Conservation (phyloP, 1,140 invertebrate species). For the Propsilocerus akamusi region DNA sequence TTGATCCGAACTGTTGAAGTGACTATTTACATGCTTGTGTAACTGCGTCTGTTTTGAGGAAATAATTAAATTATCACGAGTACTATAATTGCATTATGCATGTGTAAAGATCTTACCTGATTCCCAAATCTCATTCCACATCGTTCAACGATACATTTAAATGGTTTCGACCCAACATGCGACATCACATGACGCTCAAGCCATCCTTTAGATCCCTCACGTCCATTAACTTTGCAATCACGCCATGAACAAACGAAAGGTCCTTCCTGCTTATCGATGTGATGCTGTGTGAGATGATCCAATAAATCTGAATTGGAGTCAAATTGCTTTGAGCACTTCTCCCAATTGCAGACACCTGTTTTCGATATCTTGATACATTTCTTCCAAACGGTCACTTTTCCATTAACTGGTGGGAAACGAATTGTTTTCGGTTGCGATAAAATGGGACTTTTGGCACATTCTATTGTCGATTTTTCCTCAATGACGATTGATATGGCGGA, state of each 20-base stretch:
- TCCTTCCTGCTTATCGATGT: slow-evolving; percentile 68
- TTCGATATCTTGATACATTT: slow-evolving; percentile 22
- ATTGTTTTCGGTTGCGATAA: slow-evolving; percentile 58
- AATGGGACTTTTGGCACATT: slow-evolving; percentile 39
- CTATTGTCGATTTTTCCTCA: slow-evolving; percentile 10
- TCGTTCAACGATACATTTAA: slow-evolving; percentile 85
- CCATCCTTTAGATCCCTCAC: slow-evolving; percentile 78
- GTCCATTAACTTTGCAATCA: slow-evolving; percentile 87
- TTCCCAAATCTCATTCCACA: slow-evolving; percentile 82
- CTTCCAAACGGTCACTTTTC: slow-evolving; percentile 21
- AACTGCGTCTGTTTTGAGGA: slow-evolving; percentile 46
- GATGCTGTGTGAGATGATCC: slow-evolving; percentile 77
- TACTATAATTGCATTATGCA: too few species aligned
- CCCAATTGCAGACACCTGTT: slow-evolving; percentile 54
- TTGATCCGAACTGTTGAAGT: slow-evolving; percentile 57
- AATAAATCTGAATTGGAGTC: slow-evolving; percentile 60
- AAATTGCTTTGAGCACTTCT: slow-evolving; percentile 58
- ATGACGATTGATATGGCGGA: not conserved
- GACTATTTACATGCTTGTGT: slow-evolving; percentile 83
- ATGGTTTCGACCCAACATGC: slow-evolving; percentile 86
- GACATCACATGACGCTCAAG: slow-evolving; percentile 79
- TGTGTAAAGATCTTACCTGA: slow-evolving; percentile 38
- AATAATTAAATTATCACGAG: too few species aligned
- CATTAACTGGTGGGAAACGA: slow-evolving; percentile 39
- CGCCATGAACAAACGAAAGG: slow-evolving; percentile 82